Percentiles rank a stretch among this genome's conserved stretches.
phyloP scores from a whole-genome alignment of 53 echinoderm and acorn worm genomes.

The Arbacia lixula region DNA sequence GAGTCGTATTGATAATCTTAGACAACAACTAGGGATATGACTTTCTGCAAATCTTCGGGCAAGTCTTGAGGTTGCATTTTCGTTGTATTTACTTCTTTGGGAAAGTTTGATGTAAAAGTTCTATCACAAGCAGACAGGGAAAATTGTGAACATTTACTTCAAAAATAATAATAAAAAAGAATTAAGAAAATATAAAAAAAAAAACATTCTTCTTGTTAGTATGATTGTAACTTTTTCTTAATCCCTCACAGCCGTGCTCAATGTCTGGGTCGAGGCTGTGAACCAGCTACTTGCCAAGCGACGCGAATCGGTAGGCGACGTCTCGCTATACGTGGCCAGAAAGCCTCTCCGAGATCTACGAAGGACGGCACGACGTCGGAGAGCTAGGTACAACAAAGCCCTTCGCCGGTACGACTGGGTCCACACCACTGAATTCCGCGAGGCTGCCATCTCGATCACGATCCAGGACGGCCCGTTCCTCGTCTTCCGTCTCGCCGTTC shows the following conservation, averaged over 20 bases:
- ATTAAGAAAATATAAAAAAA: background rate
- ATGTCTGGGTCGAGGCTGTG: constrained; percentile 40
- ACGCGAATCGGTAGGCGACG: constrained; percentile 18
- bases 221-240: background rate
- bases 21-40: no score
- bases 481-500: constrained; percentile 16
- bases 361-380: background rate
- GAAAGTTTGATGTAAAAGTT: no score
- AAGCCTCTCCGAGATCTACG: background rate
- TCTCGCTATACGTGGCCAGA: constrained; percentile 22
- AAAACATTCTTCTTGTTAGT: no score
- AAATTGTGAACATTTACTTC: no score
- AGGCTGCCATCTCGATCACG: constrained; percentile 36
- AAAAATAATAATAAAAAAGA: background rate
- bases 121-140: no score
- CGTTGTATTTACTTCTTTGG: no score
- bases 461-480: constrained; percentile 53
- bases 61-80: no score
- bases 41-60: no score
- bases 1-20: no score
- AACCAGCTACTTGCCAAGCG: constrained; percentile 33
- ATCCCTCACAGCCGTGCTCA: background rate
- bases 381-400: background rate
- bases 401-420: constrained; percentile 14
- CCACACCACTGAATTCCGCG: constrained; percentile 31